Base-by-base conservation (phyloP, 1,140 invertebrate species). In the Wiebesia pumilae region DNA sequence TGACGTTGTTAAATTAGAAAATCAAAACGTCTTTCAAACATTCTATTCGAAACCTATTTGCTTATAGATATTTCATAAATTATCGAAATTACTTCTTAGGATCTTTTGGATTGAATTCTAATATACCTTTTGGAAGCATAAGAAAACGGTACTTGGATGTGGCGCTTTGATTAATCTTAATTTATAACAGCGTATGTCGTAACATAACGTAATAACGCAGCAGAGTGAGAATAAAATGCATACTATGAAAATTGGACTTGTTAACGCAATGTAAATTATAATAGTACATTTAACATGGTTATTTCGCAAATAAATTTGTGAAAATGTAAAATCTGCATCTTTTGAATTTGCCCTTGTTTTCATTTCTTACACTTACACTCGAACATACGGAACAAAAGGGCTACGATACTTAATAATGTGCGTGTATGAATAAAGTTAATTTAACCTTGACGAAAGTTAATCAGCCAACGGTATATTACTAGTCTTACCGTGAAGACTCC, bases 151-250 rank as follows among this genome's bases (percentile, higher is more conserved):
- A 43, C 71, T 6, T 1, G 71, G 38, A 27, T 38, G 27, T 43
- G 43, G 71, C 38, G 33, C 40, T 27, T 43, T 43, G 71, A 40
- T 43, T 43, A 75, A 43, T 75, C 71, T 71, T 71, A 75, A 75
- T 75, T 75, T 75, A 75, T 33, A 75, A 43, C 14, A 43, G 71
- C 38, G 38, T 14, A 38, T n/a, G 33, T 43, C 71, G 71, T 43
- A 75, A 75, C n/a, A 43, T 75, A 75, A 40, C 24, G n/a, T 38
- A 43, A n/a, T 75, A n/a, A 75, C 24, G 38, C 3, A 75, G 71
- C 71, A 75, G 43, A 43, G 24, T 75, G 71, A 75, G 71, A 75
- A 75, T 43, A 75, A 75, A 75, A 75, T 75, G 71, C 38, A 75
- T n/a, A 75, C 43, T 75, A 75, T 43, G 27, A 75, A 75, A 43